Percentiles rank a stretch among this genome's conserved stretches.
Evolutionary conservation across 2,797 vertebrate species (phyloP).

Genomic region (Rhynchotus rufescens): DNA sequence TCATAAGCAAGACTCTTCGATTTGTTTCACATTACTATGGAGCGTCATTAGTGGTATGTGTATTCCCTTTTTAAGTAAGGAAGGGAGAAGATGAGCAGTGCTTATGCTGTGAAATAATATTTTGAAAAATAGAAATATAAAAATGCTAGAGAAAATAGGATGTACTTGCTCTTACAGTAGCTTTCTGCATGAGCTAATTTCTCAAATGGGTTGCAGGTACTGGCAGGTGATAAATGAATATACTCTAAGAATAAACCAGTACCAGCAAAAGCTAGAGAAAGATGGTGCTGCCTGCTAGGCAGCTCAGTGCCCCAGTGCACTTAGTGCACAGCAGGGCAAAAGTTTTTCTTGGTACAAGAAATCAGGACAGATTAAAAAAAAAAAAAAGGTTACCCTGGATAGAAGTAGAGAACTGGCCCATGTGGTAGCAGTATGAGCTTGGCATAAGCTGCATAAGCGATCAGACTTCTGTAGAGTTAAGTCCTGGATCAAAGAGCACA

Average conservation of each 20-base stretch:
- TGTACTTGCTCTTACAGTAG: neutral
- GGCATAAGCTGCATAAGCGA: neutral
- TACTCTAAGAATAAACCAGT: neutral
- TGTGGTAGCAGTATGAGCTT: neutral
- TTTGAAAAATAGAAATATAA: neutral
- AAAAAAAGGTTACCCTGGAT: neutral
- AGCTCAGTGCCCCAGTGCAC: neutral
- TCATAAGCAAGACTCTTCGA: slow-evolving; percentile 92
- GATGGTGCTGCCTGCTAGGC: neutral
- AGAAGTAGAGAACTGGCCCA: neutral
- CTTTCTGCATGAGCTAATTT: neutral
- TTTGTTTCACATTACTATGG: slow-evolving; percentile 93
- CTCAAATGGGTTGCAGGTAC: neutral
- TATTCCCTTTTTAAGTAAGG: slow-evolving; percentile 13
- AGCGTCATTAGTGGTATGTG: slow-evolving; percentile 92
- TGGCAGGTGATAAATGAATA: neutral
- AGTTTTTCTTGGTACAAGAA: neutral
- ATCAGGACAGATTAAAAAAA: neutral
- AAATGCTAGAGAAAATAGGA: neutral
- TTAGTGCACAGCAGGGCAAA: neutral
- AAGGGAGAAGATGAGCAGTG: neutral
- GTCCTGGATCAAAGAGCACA: neutral
- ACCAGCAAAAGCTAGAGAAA: neutral
- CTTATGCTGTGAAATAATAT: neutral
- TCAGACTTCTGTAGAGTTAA: neutral